These are phyloP conservation scores for Gymnarchus niloticus DNA, from an alignment of 2,113 vertebrate genomes.

Conservation along the genomic window DNA sequence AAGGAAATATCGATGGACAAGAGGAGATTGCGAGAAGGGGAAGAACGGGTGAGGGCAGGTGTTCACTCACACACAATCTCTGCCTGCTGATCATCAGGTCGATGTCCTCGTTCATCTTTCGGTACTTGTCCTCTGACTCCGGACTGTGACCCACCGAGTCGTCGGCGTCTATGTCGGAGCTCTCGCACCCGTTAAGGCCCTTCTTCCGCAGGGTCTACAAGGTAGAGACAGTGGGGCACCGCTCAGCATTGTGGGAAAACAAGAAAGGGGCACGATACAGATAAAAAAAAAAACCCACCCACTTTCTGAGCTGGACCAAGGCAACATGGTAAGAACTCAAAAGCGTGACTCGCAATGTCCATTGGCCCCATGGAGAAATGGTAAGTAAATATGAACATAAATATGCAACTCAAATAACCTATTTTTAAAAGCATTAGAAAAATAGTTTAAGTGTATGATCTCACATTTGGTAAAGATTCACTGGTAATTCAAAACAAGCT, in stretches of 20 bases:
- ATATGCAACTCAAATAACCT: neutral
- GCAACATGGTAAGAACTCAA: neutral
- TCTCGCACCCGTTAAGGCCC: constrained; percentile 95
- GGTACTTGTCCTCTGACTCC: constrained; percentile 95
- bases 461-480: neutral
- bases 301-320: neutral
- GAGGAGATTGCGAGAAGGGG: constrained; percentile 44
- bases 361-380: neutral
- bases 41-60: constrained; percentile 53
- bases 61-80: constrained; percentile 89
- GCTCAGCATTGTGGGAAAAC: neutral
- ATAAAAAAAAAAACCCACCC: neutral
- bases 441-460: neutral
- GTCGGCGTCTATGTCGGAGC: constrained; percentile 93
- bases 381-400: neutral
- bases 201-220: constrained; percentile 97
- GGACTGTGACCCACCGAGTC: constrained; percentile 97
- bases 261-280: neutral
- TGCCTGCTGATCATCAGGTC: constrained; percentile 98
- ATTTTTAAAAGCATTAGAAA: neutral
- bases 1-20: constrained; percentile 57
- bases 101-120: constrained; percentile 96
- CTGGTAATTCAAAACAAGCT: neutral
- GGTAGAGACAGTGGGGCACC: constrained; percentile 48
- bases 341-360: neutral